Evolutionary conservation across 2,888 invertebrate species (phyloP), one percentile per base, ranked within the genome.

Genomic region (Pheosia gnoma): DNA sequence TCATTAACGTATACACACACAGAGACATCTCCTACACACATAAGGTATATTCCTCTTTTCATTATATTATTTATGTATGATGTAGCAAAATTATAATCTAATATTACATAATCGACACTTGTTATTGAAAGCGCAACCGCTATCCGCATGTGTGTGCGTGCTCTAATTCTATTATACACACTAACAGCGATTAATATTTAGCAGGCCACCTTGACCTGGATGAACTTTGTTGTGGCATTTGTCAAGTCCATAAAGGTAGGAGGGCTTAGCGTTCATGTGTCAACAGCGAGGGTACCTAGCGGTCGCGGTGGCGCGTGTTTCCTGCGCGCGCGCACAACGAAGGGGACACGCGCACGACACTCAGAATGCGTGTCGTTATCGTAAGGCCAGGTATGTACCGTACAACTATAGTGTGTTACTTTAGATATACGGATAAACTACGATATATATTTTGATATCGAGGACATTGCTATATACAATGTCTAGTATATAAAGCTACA

Each of bases 291-390:
- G 60, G 72, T 68, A 66, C 68, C 61, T 74, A 74, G 74, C 73
- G 72, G 74, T 74, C 63, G 72, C 72, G 81, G 82, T 83, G 84
- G 85, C 83, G 88, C 89, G 85, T 87, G 89, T 81, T 89, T 89
- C 90, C 90, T 89, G 91, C 86, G 85, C 75, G 77, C 71, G 79
- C 84, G 74, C 65, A 70, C 72, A 72, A 72, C 59, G 54, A 60
- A 75, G 74, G 83, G 79, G 75, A 78, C 83, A 83, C 79, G 85
- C 82, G 86, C 89, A 87, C 88, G 89, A 85, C 80, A 85, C 68
- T 65, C 78, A 80, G 81, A 81, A 82, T 82, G 81, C 84, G 80
- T 84, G 85, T 81, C 78, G 75, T 80, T 78, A 80, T 78, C 72
- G 80, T 80, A 72, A 69, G 77, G 72, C 70, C 77, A 76, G 75